Conservation (phyloP, 2,113 vertebrate species). For the Chroicocephalus ridibundus region DNA sequence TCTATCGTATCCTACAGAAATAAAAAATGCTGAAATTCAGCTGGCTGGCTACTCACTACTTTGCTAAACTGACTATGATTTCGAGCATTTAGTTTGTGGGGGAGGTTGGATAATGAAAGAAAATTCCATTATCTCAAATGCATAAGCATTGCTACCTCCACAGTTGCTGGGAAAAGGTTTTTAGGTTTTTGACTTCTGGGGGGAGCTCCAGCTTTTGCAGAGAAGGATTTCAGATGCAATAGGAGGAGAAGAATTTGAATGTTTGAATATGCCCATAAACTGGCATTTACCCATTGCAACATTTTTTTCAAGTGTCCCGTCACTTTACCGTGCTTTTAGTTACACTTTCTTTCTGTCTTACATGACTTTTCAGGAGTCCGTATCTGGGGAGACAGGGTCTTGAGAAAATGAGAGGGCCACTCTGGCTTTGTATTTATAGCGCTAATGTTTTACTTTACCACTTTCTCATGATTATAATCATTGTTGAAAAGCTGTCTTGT, state of each 20-base stretch:
- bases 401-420: neutral
- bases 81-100: neutral
- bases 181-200: neutral
- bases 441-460: neutral
- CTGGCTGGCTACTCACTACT: neutral
- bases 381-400: neutral
- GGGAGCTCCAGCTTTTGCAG: neutral
- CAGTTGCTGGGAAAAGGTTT: neutral
- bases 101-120: neutral
- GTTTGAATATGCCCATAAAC: neutral
- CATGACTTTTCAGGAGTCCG: neutral
- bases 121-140: neutral
- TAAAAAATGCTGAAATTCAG: neutral
- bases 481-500: neutral
- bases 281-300: neutral
- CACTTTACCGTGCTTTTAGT: neutral
- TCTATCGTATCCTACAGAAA: neutral
- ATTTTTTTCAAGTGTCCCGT: neutral
- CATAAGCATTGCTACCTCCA: neutral
- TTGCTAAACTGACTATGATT: neutral
- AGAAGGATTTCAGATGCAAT: neutral
- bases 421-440: neutral
- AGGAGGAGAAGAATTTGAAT: neutral
- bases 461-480: neutral
- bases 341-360: neutral